Conservation (phyloP, 2,888 invertebrate species). For the Mythimna impura region DNA sequence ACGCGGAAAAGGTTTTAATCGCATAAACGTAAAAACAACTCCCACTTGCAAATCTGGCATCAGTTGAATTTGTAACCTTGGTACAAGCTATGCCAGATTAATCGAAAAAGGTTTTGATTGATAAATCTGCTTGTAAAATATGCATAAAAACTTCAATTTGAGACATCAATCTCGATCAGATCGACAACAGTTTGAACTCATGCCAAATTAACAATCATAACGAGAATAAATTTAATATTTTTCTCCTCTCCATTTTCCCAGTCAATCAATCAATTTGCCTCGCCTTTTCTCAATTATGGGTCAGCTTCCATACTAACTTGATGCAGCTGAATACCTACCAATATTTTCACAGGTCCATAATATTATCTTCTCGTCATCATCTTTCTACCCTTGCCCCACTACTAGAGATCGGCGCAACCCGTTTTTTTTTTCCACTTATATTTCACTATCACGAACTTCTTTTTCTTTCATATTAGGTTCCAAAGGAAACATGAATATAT, state of each 20-base stretch:
- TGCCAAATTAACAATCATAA: not conserved
- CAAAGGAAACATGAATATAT: too few species aligned
- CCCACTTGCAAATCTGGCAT: not conserved
- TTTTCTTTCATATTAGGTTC: too few species aligned
- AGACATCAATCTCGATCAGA: conserved; percentile 1
- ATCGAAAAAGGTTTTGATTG: not conserved
- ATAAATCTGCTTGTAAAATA: not conserved
- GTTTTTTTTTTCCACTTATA: too few species aligned
- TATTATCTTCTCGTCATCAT: too few species aligned
- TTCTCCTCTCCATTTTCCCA: not conserved
- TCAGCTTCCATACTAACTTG: not conserved
- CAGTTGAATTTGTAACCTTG: not conserved
- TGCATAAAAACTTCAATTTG: not conserved
- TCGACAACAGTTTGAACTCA: conserved; percentile 13
- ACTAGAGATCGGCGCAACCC: too few species aligned
- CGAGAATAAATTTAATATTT: not conserved
- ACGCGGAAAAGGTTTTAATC: too few species aligned
- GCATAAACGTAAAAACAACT: too few species aligned
- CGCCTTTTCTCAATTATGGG: not conserved
- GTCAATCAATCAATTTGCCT: not conserved
- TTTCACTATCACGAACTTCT: too few species aligned
- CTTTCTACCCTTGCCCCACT: too few species aligned
- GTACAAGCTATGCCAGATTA: not conserved
- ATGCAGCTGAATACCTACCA: not conserved
- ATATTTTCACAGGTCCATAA: too few species aligned